These are phyloP conservation scores for Euproctis similis DNA, from an alignment of 2,888 invertebrate genomes.

Conservation along the genomic window DNA sequence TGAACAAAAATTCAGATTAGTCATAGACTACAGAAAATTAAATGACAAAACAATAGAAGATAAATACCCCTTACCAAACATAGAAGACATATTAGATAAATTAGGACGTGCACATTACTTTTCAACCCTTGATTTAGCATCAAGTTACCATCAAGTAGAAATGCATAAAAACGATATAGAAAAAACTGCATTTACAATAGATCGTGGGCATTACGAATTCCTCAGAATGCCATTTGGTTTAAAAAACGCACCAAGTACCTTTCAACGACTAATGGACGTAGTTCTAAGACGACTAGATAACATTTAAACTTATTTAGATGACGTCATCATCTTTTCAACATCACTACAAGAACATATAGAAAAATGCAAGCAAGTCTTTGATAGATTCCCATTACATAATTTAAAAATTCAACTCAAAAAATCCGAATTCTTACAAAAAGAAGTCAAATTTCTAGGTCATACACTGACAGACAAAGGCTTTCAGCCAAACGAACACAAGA, in stretches of 20 bases:
- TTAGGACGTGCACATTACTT: conserved; percentile 21
- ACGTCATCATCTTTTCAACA: conserved; percentile 7
- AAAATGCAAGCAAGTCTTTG: conserved; percentile 21
- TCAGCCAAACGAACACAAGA: conserved; percentile 26
- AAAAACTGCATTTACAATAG: conserved; percentile 31
- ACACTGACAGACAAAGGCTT: conserved; percentile 17
- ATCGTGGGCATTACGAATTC: conserved; percentile 32
- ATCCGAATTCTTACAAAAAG: conserved; percentile 18
- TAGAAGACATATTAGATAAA: conserved; percentile 20
- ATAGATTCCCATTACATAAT: conserved; percentile 17
- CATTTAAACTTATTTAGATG: conserved; percentile 10
- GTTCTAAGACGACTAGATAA: conserved; percentile 27
- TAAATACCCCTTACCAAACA: conserved; percentile 23
- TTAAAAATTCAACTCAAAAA: conserved; percentile 19
- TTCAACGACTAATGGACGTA: conserved; percentile 33
- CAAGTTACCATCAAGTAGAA: conserved; percentile 20
- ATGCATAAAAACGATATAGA: conserved; percentile 15
- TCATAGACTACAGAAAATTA: too few relatives aligned
- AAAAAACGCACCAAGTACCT: conserved; percentile 30
- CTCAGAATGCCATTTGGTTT: conserved; percentile 32
- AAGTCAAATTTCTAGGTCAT: conserved; percentile 13
- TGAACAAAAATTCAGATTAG: conserved; percentile 6
- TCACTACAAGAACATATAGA: conserved; percentile 19
- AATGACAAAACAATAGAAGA: conserved; percentile 21
- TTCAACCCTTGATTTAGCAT: conserved; percentile 21